Percentiles rank a stretch among this genome's conserved stretches.
phyloP scores from a whole-genome alignment of 1,140 invertebrate genomes.

The Lanistes nyassanus region DNA sequence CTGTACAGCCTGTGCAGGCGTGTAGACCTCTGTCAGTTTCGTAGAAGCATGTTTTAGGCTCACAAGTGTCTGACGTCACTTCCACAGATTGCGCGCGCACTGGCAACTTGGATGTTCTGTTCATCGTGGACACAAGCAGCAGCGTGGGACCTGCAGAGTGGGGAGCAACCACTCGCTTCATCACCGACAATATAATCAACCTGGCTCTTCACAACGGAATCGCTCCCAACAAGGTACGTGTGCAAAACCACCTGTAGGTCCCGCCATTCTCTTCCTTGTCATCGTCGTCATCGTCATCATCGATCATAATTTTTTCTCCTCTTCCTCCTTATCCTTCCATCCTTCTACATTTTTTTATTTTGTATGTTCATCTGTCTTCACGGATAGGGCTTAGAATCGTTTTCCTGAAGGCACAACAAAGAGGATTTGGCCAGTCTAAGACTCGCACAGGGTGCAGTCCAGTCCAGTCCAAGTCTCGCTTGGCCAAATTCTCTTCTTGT shows the following conservation, averaged over 20 bases:
- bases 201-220: conserved; percentile 37
- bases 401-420: too few species aligned
- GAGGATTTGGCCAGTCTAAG: too few species aligned
- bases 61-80: too few species aligned
- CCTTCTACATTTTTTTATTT: neutral
- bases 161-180: conserved; percentile 39
- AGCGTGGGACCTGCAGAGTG: conserved; percentile 45
- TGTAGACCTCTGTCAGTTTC: too few species aligned
- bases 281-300: conserved; percentile 4
- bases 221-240: conserved; percentile 24
- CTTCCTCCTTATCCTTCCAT: neutral
- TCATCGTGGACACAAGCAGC: conserved; percentile 51
- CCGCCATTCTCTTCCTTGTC: neutral
- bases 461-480: too few species aligned
- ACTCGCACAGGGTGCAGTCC: too few species aligned
- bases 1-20: conserved; percentile 4
- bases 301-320: conserved; percentile 2
- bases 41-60: too few species aligned
- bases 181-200: conserved; percentile 38
- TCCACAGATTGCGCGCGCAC: conserved; percentile 30
- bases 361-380: neutral
- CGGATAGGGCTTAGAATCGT: too few species aligned
- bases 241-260: neutral
- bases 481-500: too few species aligned
- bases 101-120: conserved; percentile 47